Evolutionary conservation across 1,140 invertebrate genomes (phyloP), one percentile per base, ranked within the genome.

Genomic region (Bombus superbus): DNA sequence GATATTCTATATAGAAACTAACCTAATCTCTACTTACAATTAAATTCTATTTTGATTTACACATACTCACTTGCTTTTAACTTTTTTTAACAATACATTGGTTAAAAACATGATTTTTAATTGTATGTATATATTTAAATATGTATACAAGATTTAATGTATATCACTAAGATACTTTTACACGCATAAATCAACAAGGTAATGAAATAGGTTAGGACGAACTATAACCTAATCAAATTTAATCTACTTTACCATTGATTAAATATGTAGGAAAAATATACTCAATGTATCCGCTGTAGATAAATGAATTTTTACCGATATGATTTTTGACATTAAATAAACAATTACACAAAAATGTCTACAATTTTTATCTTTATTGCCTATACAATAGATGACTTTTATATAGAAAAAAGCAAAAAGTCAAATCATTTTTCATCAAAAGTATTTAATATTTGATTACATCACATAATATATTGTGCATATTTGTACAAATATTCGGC

Each of bases 31-130:
- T 2, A 18, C 15, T 57, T 38, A 57, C 3, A 53, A n/a, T 32
- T 75, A 40, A n/a, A 38, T 40, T 59, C 62, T 18, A 32, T 44
- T 3, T 9, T 6, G 1, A 47, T 35, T 57, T 9, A 10, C 3
- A 1, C 40, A 38, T 77, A 91, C 92, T 92, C 72, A 93, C 92
- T 93, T 93, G 88, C 85, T 89, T 73, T 93, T 93, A 66, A 32
- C 59, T 81, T 91, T 93, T 62, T 92, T 93, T 11, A 87, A 68
- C 15, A 93, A 77, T 4, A 90, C 9, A 73, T 92, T 93, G 0
- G 92, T 93, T 35, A 93, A 72, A 53, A 91, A 92, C 92, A 93
- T 93, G 66, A 35, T 77, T 71, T 40, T 62, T 38, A 44, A 59
- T 66, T 57, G 0, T 75, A 28, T 72, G 53, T 40, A 47, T 75